Percentiles rank a stretch among this genome's conserved stretches.
These are phyloP conservation scores for Macrotis lagotis DNA, from an alignment of 2,113 vertebrate species.

Conservation along the genomic window DNA sequence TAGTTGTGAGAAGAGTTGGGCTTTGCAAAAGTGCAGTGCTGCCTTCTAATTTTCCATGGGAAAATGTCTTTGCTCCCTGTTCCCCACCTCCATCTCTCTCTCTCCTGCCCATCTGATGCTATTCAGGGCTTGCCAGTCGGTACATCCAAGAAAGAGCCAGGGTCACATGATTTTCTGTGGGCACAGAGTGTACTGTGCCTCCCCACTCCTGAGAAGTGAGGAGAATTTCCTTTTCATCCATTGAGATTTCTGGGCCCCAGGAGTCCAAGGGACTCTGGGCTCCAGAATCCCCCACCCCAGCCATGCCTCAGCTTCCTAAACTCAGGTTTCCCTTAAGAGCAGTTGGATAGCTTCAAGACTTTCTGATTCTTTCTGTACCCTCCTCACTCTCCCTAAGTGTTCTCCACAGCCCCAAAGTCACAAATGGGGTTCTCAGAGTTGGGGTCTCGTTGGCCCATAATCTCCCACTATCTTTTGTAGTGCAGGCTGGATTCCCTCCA, in stretches of 20 bases:
- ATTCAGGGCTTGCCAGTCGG: constrained; percentile 10
- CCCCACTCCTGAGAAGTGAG: background rate
- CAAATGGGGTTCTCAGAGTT: background rate
- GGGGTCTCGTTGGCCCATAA: background rate
- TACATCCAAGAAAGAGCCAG: background rate
- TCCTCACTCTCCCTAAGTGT: background rate
- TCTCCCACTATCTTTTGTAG: background rate
- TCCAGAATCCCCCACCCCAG: background rate
- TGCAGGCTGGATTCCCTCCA: background rate
- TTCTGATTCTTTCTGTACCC: background rate
- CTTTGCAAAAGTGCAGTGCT: background rate
- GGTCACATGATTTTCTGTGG: background rate
- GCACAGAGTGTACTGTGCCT: background rate
- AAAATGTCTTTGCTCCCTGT: background rate
- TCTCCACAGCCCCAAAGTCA: background rate
- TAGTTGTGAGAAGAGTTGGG: background rate
- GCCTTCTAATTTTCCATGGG: constrained; percentile 4
- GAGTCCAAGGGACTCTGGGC: background rate
- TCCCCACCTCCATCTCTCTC: background rate
- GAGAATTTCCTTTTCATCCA: background rate
- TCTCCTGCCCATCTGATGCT: background rate
- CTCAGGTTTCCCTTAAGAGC: background rate
- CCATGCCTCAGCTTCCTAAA: background rate
- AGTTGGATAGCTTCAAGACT: background rate
- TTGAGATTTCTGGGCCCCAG: background rate